Conservation (phyloP, 1,140 invertebrate species). For the Lucilia cuprina region DNA sequence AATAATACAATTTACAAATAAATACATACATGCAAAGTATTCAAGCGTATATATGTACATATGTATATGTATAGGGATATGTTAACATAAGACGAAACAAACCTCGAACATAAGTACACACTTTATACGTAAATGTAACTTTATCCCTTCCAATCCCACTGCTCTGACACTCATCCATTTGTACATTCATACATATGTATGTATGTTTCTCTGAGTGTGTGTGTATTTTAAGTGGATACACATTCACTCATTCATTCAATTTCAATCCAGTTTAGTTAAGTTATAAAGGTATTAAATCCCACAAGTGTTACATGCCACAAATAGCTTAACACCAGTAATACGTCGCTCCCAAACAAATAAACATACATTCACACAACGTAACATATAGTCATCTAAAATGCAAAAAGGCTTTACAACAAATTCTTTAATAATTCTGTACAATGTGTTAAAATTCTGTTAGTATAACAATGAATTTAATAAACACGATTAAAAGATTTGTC, state of each 20-base stretch:
- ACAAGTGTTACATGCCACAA: slow-evolving; percentile 10
- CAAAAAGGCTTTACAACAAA: not conserved
- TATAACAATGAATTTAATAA: too few relatives aligned
- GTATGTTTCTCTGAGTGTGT: too few relatives aligned
- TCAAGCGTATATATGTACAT: not conserved
- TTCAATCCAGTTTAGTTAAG: not conserved
- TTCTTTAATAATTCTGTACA: too few relatives aligned
- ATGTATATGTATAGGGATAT: too few relatives aligned
- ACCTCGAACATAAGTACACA: not conserved
- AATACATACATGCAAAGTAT: not conserved
- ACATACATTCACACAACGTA: not conserved
- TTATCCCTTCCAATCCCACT: not conserved
- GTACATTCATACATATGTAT: not conserved
- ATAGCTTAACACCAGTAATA: not conserved
- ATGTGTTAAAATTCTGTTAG: too few relatives aligned
- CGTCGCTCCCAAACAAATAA: not conserved
- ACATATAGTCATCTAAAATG: not conserved
- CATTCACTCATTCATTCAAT: not conserved
- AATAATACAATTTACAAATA: slow-evolving; percentile 4
- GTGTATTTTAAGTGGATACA: too few relatives aligned
- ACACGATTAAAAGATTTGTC: too few relatives aligned
- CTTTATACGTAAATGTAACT: not conserved
- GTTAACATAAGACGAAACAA: too few relatives aligned
- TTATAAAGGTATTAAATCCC: slow-evolving; percentile 2
- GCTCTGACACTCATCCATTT: too few relatives aligned